Evolutionary conservation across 2,797 vertebrate species (phyloP), one percentile per base, ranked within the genome.

Genomic region (Phyllotis vaccarum): DNA sequence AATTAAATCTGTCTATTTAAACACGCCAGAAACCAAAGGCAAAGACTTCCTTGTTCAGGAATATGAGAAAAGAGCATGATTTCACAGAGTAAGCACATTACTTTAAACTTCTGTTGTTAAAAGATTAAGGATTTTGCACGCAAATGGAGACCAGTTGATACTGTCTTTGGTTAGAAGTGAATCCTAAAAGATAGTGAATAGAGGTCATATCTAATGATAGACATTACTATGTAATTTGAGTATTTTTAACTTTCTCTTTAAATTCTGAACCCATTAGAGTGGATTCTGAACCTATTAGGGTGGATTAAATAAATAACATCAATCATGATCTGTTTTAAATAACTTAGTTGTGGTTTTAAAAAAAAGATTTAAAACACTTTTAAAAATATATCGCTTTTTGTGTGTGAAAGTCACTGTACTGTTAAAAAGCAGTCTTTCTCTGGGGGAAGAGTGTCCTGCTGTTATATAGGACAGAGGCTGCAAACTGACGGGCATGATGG

Each of bases 401-500:
- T 91, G 81, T 90, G 66, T 97, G 76, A 86, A 89, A 75, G 92
- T 91, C 93, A 87, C 49, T 94, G 64, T 80, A 5, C 40, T 95
- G 14, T 56, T 13, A 1, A 22, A 96, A 97, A 97, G 95, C 97
- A 43, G 66, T 94, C 64, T 97, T 95, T 91, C 46, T 49, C 46
- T 49, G 46, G 46, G 64, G 82, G 24, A 64, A 95, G 90, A 94
- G 95, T 24, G 12, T 80, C 93, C 64, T 95, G 89, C 78, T n/a
- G 3, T 60, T 91, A 96, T 64, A 89, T 74, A 90, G 86, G 86
- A 88, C 76, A 97, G 89, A 97, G 75, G 34, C 64, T 86, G 72
- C 66, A 95, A 95, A 97, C 66, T 97, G 96, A 93, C 27, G 70
- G 79, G 97, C 97, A 89, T 49, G 97, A 92, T 83, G 95, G 88